These are phyloP conservation scores for Pipistrellus kuhlii DNA, from an alignment of 2,797 vertebrate genomes.

Conservation along the genomic window DNA sequence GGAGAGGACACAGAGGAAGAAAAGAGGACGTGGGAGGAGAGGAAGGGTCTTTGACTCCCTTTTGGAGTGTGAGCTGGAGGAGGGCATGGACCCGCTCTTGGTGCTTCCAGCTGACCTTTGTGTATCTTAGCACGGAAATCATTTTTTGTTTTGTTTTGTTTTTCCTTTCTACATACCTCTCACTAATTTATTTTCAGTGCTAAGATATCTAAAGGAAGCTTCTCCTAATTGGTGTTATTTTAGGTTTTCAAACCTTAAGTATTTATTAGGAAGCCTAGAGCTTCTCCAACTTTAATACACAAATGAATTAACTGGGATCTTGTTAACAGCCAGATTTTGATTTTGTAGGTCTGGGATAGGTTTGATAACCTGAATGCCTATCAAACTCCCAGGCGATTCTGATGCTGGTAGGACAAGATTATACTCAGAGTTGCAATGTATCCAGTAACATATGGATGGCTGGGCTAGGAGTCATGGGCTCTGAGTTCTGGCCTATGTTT, in stretches of 20 bases:
- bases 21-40: too few species aligned
- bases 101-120: background rate
- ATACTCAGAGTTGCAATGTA: background rate
- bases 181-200: background rate
- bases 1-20: background rate
- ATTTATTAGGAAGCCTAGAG: conserved; percentile 13
- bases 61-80: background rate
- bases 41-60: background rate
- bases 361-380: background rate
- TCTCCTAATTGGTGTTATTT: background rate
- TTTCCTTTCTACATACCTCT: too few species aligned
- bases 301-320: background rate
- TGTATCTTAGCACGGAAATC: too few species aligned
- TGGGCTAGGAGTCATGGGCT: background rate
- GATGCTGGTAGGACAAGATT: background rate
- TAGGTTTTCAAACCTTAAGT: background rate
- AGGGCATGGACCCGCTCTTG: background rate
- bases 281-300: conserved; percentile 5
- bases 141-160: too few species aligned
- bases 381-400: background rate
- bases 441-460: fast-evolving
- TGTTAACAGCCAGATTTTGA: conserved; percentile 19
- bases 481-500: background rate
- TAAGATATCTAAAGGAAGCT: background rate
- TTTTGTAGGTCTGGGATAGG: background rate